Base-by-base conservation (phyloP, 2,888 invertebrate species). In the Pseudococcus viburni region DNA sequence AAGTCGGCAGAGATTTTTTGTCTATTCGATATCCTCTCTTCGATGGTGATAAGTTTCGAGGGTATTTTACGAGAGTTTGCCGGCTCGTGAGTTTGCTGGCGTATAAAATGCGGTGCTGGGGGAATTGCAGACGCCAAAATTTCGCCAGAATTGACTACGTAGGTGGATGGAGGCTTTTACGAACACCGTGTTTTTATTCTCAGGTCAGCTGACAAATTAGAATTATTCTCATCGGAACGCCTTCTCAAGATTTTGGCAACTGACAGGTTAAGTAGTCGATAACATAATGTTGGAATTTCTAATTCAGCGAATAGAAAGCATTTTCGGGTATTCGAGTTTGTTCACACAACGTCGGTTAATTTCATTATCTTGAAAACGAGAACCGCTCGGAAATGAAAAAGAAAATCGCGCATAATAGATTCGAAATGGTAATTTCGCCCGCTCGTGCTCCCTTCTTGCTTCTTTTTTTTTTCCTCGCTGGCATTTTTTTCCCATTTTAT, bases 201-300 rank as follows among this genome's bases (percentile, higher is more conserved):
- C 68, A 33, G 68, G 68, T 73, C 68, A 33, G 33, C 68, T 73
- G 33, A 33, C 68, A 26, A 73, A 33, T 73, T 73, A 33, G 68
- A 73, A 73, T 73, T 73, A 73, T 73, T 73, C 33, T 73, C 68
- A 73, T 73, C 15, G 33, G 68, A 73, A 73, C 68, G 68, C 68
- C 68, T 73, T 73, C 59, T 59, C 19, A 33, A 73, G 68, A 33
- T 73, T 73, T 73, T 73, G 68, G 68, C 33, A 73, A 73, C 12
- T 73, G 68, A 73, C 68, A 73, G 68, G 68, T 73, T 73, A 73
- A 73, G 68, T 73, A 73, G 68, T 73, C 68, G 33, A 73, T 73
- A 73, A 73, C 26, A 33, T 33, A 26, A 73, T 33, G 68, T 33
- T 26, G 33, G 68, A 22, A 73, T 73, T 33, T 73, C 68, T 22